Evolutionary conservation across 2,113 vertebrate species (phyloP), one percentile per base, ranked within the genome.

Genomic region (Meleagris gallopavo): DNA sequence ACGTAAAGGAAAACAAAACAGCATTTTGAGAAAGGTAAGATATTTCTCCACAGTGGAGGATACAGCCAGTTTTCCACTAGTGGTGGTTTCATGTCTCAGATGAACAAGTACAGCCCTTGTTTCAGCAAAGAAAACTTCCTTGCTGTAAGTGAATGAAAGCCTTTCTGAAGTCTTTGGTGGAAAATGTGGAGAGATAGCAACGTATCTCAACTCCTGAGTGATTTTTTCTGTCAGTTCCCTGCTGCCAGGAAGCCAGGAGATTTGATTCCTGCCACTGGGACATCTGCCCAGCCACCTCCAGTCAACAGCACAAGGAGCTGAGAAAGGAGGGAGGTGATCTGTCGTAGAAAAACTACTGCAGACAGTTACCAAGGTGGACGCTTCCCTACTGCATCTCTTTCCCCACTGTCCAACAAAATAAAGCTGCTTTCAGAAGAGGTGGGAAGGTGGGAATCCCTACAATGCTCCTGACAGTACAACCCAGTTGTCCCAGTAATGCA

Each of bases 1-100:
- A 94, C 96, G 90, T 86, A 74, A 72, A 93, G 88, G 92, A 81
- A 93, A 94, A 95, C 65, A 10, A 71, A 83, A 1, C 61, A 84
- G 29, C 65, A 46, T 80, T 90, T 60, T 74, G 76, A 77, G 79
- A 89, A 62, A 94, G 69, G 61, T 38, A 34, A 54, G 41, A 55
- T 83, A 48, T 69, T 92, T 87, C 83, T 82, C n/a, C 50, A 45
- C 13, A 58, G 52, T 5, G 32, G 58, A 81, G 64, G 41, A 77
- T 21, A 61, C 85, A 91, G 93, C 85, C 93, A 93, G 50, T 71
- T 81, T 94, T 81, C 79, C 79, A 77, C 83, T 85, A n/a, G 66
- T 4, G 57, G 75, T 19, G 83, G 0, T 52, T 65, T 46, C 57
- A n/a, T 5, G 75, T 50, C 79, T 67, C 7, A 0, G 82, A 85